Conservation (phyloP, 2,113 vertebrate genomes). For the Heterocephalus glaber region DNA sequence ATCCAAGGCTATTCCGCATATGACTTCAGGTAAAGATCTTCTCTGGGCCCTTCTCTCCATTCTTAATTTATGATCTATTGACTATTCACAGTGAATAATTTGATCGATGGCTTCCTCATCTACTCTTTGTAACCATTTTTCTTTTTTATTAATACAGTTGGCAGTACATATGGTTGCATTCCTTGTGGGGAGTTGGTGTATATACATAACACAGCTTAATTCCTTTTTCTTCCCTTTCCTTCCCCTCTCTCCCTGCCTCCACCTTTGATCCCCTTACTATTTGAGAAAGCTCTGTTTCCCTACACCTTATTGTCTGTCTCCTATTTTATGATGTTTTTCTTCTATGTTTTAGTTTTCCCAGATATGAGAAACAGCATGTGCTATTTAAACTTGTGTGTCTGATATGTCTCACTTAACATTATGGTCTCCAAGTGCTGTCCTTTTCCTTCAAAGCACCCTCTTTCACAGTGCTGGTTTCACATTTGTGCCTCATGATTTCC, state of each 20-base stretch:
- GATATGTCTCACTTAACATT: no score
- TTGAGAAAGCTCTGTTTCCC: no score
- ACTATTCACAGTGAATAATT: background rate
- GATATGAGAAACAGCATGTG: no score
- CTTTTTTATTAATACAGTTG: background rate
- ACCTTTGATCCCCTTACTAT: background rate
- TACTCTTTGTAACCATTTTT: background rate
- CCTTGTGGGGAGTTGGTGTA: background rate
- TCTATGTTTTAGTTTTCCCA: no score
- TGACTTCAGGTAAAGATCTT: conserved; percentile 90
- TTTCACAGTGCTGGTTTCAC: no score
- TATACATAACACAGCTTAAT: background rate
- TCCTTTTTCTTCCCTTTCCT: background rate
- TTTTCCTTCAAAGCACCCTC: no score
- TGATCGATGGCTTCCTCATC: background rate
- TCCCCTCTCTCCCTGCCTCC: background rate
- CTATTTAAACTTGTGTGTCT: no score
- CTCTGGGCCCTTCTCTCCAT: conserved; percentile 34
- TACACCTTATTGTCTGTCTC: no score
- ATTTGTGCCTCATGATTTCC: no score
- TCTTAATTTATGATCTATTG: background rate
- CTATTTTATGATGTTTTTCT: no score
- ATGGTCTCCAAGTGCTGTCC: no score
- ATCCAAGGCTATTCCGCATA: conserved; percentile 87
- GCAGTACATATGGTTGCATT: background rate